phyloP scores from a whole-genome alignment of 2,888 invertebrate species.

The Smittia aterrima region DNA sequence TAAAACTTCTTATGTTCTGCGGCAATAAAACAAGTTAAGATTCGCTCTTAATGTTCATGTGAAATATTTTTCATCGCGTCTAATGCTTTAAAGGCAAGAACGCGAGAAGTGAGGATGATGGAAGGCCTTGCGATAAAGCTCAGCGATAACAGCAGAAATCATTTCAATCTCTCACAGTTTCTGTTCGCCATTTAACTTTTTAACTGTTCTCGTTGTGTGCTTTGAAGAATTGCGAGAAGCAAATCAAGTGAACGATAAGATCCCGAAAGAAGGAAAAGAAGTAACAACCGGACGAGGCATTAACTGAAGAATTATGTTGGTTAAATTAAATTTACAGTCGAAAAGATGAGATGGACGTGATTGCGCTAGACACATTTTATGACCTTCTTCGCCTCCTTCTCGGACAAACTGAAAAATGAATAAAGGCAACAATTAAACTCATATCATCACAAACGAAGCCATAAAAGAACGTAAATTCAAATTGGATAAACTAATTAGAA shows the following conservation, averaged over 20 bases:
- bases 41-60: background rate
- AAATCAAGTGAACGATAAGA: background rate
- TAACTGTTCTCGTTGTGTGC: conserved; percentile 1
- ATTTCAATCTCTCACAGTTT: background rate
- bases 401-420: too few species aligned
- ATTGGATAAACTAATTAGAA: conserved; percentile 35
- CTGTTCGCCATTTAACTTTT: background rate
- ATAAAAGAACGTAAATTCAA: conserved; percentile 16
- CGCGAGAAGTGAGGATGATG: background rate
- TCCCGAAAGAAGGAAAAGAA: background rate
- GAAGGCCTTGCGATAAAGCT: background rate
- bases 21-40: background rate
- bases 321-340: conserved; percentile 33
- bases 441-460: conserved; percentile 14
- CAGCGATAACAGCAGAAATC: background rate
- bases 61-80: conserved; percentile 24
- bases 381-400: background rate
- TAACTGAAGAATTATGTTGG: conserved; percentile 39
- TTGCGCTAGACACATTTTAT: conserved; percentile 19
- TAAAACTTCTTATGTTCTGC: background rate
- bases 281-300: conserved; percentile 26
- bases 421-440: conserved; percentile 31
- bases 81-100: background rate
- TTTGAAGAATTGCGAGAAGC: background rate
- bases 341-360: conserved; percentile 12